These are phyloP conservation scores for Circaetus cinerascens DNA, from an alignment of 2,113 vertebrate species.

Conservation along the genomic window DNA sequence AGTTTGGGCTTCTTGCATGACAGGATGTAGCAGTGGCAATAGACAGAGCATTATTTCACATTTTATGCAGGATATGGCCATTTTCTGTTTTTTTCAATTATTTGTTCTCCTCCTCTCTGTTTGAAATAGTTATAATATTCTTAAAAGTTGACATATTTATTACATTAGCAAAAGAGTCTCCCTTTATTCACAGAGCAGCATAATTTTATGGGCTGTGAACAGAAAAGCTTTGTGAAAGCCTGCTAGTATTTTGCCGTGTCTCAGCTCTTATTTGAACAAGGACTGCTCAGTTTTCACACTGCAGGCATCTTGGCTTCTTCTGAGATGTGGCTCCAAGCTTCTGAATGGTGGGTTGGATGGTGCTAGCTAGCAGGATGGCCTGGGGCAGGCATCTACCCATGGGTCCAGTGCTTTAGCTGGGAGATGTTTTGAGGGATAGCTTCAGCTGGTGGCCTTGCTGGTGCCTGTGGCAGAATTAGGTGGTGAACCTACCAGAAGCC, in stretches of 20 bases:
- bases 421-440: neutral
- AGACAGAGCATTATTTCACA: neutral
- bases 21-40: neutral
- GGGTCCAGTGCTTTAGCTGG: neutral
- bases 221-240: neutral
- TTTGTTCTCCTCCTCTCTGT: neutral
- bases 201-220: neutral
- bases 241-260: neutral
- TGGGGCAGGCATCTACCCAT: fast-evolving
- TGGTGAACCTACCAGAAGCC: neutral
- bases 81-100: neutral
- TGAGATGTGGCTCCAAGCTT: neutral
- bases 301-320: neutral
- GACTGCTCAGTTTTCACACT: neutral
- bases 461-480: neutral
- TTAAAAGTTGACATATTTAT: neutral
- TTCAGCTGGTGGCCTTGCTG: neutral
- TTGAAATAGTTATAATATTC: neutral
- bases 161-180: neutral
- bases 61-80: neutral
- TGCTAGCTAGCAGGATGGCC: neutral
- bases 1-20: neutral
- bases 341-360: neutral
- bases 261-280: neutral
- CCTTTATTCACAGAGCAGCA: neutral